Evolutionary conservation across 37 sponge, comb jelly and placozoan species (phyloP), one percentile per base, ranked within the genome.

Genomic region (Chondrosia reniformis): DNA sequence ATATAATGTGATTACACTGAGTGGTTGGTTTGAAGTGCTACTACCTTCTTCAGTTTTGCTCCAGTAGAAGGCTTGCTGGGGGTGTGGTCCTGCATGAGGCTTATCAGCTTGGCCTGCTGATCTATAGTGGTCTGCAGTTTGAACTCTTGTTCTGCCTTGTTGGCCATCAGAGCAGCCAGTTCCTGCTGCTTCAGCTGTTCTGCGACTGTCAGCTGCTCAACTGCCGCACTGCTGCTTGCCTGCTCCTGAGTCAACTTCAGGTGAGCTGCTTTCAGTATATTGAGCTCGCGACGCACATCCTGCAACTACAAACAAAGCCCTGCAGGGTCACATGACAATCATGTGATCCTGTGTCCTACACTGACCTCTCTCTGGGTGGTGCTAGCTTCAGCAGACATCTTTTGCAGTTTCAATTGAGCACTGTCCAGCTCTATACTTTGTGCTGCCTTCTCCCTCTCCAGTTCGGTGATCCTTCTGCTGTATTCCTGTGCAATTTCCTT

Each of bases 241-340:
- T 43, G 31, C 74, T 86, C 76, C 27, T 72, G 64, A 21, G 69
- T 15, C 67, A 91, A 76, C 77, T 91, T 91, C 69, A 80, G 54
- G 84, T 91, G 77, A 22, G 87, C 67, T 8, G 91, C 91, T 78
- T 84, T 80, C 54, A 86, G 57, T 54, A 55, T 84, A 32, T 79
- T 65, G 27, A 81, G 80, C 30, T 92, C 88, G 21, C 79, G 85
- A 54, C 85, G 76, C 46, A 55, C 52, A 2, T 75, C 55, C 19
- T 33, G 13, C 33, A 46, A 28, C 76, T 75, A 55, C 1, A 49
- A 27, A 31, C 27, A 33, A n/a, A 40, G 30, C 71, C 4, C 19
- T 30, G 37, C 37, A 40, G 31, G 55, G 33, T 30, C 33, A 55
- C 21, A 37, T 73, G 12, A 32, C 19, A 34, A 2, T 17, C 8